Evolutionary conservation across 2,797 vertebrate genomes (phyloP).

Genomic region (Gymnoscopelus braueri): DNA sequence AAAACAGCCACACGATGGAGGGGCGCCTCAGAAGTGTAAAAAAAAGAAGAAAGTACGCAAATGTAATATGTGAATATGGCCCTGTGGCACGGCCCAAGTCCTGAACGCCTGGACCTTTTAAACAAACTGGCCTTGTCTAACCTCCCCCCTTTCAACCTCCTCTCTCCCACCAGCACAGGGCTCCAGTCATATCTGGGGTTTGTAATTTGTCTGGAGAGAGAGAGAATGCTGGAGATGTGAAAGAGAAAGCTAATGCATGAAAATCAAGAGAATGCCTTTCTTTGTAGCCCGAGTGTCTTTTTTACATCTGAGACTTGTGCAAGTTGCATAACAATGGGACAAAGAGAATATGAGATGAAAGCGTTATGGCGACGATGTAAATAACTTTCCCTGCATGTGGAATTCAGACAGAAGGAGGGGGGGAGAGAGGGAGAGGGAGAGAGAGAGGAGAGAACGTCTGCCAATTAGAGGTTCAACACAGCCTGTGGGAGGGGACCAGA

Average conservation of each 20-base stretch:
- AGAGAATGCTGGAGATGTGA: conserved; percentile 55
- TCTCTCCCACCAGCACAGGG: neutral
- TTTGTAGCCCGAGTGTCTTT: conserved; percentile 68
- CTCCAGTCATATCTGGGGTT: conserved; percentile 53
- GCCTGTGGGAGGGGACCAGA: conserved; percentile 59
- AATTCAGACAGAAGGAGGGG: conserved; percentile 43
- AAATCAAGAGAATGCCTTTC: conserved; percentile 50
- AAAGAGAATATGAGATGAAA: conserved; percentile 85
- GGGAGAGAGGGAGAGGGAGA: conserved; percentile 33
- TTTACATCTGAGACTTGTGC: conserved; percentile 67
- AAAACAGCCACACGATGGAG: conserved; percentile 82
- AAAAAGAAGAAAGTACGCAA: conserved; percentile 65
- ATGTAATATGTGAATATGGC: conserved; percentile 84
- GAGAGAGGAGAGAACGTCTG: conserved; percentile 59
- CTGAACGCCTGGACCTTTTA: conserved; percentile 60
- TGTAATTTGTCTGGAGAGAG: conserved; percentile 52
- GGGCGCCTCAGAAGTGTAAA: conserved; percentile 84
- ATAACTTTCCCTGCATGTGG: conserved; percentile 73
- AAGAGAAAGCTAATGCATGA: conserved; percentile 48
- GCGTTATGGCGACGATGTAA: conserved; percentile 76
- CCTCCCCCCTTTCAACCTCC: conserved; percentile 15
- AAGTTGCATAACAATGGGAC: conserved; percentile 76
- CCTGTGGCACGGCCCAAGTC: conserved; percentile 55
- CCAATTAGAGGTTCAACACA: conserved; percentile 74
- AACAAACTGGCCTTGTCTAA: conserved; percentile 74